Evolutionary conservation across 2,797 vertebrate species (phyloP).

Genomic region (Nyctalus aviator): DNA sequence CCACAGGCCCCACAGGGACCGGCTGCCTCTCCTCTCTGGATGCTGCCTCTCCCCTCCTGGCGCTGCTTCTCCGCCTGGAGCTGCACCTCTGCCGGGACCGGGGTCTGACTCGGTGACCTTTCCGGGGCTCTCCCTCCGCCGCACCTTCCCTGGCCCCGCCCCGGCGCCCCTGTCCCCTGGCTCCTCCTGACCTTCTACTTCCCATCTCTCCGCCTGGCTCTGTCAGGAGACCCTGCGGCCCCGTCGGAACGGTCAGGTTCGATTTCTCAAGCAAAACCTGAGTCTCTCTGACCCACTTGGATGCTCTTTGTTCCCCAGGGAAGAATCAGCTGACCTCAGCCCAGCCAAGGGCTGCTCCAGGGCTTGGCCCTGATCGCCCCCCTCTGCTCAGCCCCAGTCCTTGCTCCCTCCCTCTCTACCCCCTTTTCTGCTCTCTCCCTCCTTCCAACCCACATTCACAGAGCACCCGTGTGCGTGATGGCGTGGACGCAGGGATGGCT

Average conservation of each 20-base stretch:
- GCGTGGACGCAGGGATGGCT: background rate
- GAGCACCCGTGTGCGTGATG: background rate
- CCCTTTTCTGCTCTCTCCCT: background rate
- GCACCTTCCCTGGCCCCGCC: background rate
- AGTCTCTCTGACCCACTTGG: background rate
- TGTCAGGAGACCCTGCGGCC: conserved; percentile 4
- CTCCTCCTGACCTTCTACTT: background rate
- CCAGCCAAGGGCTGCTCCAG: background rate
- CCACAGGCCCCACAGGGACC: background rate
- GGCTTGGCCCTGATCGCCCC: background rate
- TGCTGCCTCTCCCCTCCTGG: background rate
- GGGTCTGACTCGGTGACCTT: background rate
- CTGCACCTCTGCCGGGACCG: background rate
- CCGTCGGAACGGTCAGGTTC: conserved; percentile 25
- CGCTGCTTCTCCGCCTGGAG: rapidly evolving
- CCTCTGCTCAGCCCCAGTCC: background rate
- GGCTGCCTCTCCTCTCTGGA: rapidly evolving
- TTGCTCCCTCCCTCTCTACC: background rate
- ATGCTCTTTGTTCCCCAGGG: background rate
- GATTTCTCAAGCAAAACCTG: conserved; percentile 41
- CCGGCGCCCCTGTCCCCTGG: background rate
- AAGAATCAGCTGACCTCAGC: background rate
- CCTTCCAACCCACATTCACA: background rate
- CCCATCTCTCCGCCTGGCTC: background rate
- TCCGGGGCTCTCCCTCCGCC: rapidly evolving